Evolutionary conservation across 2,888 invertebrate genomes (phyloP).

Genomic region (Melanargia galathea): DNA sequence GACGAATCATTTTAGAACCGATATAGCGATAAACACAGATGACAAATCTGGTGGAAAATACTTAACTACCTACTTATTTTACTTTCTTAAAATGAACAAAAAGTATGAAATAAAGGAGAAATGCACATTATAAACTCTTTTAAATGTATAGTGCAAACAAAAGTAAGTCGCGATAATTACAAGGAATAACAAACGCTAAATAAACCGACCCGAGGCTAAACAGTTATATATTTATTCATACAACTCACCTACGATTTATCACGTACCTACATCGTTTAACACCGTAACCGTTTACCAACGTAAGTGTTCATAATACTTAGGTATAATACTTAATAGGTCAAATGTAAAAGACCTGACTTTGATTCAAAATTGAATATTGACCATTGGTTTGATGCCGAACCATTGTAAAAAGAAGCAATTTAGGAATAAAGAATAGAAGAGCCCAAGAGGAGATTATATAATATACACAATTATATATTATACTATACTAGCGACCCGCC

Average conservation of each 20-base stretch:
- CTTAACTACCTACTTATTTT: too few species aligned
- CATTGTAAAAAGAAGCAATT: background rate
- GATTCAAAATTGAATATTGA: background rate
- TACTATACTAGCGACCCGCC: too few species aligned
- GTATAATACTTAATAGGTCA: constrained; percentile 4
- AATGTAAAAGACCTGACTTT: background rate
- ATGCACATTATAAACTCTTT: background rate
- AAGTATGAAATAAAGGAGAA: background rate
- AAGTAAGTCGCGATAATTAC: constrained; percentile 19
- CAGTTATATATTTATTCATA: constrained; percentile 36
- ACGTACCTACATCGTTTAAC: constrained; percentile 30
- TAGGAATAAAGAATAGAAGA: background rate
- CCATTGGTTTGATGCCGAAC: background rate
- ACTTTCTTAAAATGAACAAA: background rate
- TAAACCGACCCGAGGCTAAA: constrained; percentile 31
- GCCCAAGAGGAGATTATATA: too few species aligned
- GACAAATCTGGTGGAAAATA: background rate
- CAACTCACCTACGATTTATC: constrained; percentile 27
- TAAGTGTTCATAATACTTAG: constrained; percentile 29
- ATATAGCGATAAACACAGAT: background rate
- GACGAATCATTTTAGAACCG: background rate
- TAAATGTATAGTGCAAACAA: background rate
- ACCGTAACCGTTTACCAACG: too few species aligned
- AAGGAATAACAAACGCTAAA: constrained; percentile 19
- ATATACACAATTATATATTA: too few species aligned